These are phyloP conservation scores for Psittacula cyanocephala DNA, from an alignment of 2,113 vertebrate species.

Conservation along the genomic window DNA sequence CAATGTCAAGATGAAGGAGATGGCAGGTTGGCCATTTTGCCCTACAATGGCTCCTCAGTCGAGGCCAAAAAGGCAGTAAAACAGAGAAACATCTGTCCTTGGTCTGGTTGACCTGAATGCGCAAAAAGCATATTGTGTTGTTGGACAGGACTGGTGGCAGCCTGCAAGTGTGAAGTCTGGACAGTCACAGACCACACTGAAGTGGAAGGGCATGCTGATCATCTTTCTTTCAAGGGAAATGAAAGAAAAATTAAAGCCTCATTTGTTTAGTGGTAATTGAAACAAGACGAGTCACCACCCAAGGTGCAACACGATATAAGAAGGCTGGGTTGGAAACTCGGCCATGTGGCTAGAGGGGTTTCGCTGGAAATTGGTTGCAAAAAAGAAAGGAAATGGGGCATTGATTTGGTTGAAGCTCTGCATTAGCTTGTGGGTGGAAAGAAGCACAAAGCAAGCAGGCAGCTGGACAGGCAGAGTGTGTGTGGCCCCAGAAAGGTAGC, in stretches of 20 bases:
- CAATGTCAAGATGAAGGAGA: background rate
- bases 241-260: conserved; percentile 27
- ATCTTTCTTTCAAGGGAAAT: background rate
- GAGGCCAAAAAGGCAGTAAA: background rate
- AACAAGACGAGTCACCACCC: conserved; percentile 18
- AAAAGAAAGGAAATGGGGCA: background rate
- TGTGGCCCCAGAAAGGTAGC: conserved; percentile 38
- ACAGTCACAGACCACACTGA: conserved; percentile 20
- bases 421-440: background rate
- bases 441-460: background rate
- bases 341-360: background rate
- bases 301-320: background rate
- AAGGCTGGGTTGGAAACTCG: background rate
- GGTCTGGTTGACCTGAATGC: background rate
- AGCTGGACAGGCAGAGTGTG: background rate
- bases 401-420: background rate
- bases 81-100: background rate
- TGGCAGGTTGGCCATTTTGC: background rate
- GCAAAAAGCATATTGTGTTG: background rate
- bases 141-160: background rate
- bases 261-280: conserved; percentile 19
- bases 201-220: background rate
- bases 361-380: background rate
- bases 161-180: background rate
- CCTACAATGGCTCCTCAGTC: background rate